Evolutionary conservation across 64 coral and sea anemone genomes (phyloP), one percentile per base, ranked within the genome.

Genomic region (Montipora cactus): DNA sequence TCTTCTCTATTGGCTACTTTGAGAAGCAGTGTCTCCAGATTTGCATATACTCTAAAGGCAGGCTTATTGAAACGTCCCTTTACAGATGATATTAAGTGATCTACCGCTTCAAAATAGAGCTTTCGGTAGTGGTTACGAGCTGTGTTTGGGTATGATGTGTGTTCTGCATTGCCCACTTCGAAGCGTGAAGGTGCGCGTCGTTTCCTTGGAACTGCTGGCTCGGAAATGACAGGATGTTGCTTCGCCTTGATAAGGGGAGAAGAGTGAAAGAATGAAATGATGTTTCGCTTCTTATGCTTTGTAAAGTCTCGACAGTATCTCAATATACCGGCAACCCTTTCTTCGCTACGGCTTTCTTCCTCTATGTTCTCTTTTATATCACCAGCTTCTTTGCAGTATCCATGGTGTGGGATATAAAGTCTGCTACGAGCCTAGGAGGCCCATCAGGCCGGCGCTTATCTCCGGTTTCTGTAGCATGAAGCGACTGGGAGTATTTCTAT

Each of bases 241-340:
- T 95, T 79, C 5, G 71, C 80, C 80, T 95, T 87, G 13, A 89
- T 95, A 59, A 95, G 78, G 67, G 28, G 28, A 28, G 28, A 28
- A 95, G 46, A 6, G 61, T 62, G 68, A 94, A 94, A 64, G 48
- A 28, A 76, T 89, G 21, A 79, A 84, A 94, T 2, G 92, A 80
- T 23, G 55, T 59, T 25, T 94, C 71, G 59, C 74, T 89, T 77
- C 88, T 74, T n/a, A 91, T 95, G 51, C 58, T 95, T 83, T 77
- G 12, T 28, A 95, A 59, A 6, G 81, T 91, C 37, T 77, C 59
- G 4, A 95, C 81, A 74, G 88, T 95, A 28, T 28, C 28, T 28
- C 28, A 28, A 28, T 28, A 28, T 28, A 28, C 28, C 28, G 28
- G 1, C 28, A 28, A 28, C 28, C 28, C 66, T 68, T 68, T 68